Evolutionary conservation across 2,113 vertebrate species (phyloP), one percentile per base, ranked within the genome.

Genomic region (Carassius auratus): DNA sequence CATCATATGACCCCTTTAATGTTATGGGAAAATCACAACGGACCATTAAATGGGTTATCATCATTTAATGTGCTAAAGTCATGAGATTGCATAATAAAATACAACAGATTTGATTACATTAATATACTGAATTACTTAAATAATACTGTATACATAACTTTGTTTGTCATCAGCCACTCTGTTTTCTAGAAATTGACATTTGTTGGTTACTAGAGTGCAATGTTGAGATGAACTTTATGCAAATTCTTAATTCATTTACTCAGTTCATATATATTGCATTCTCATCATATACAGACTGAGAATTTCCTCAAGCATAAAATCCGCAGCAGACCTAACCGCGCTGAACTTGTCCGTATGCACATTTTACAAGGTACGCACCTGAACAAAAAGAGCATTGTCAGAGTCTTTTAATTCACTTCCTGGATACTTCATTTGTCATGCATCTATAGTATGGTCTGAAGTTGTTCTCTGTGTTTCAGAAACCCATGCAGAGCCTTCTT

Each of bases 281-380:
- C 62, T 73, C 17, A 71, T 57, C 68, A 12, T 77, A 45, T 48
- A 14, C 89, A 99, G 98, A 99, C 98, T 2, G 98, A 99, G 87
- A 99, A 98, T 91, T 99, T 99, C 91, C 91, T 99, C 92, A 99
- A 99, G 92, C 97, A 99, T 92, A 99, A 99, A 94, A 99, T 99
- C 87, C 95, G 97, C 82, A 99, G 97, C 90, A 93, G 98, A 83
- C 98, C 98, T 0, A 97, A 99, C 85, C 95, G 97, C 59, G 96
- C 97, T 8, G 98, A 99, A 92, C 94, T 99, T 87, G 96, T 99
- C 92, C 97, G 98, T 92, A 99, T 99, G 98, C 98, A 99, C 91
- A 99, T 99, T 92, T 94, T 99, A 15, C 97, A 99, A 95, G 98
- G 98, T 99, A 92, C 3, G 88, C 45, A 42, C 30, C 59, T 36